Percentiles rank a stretch among this genome's conserved stretches.
Evolutionary conservation across 2,888 invertebrate genomes (phyloP).

Genomic region (Pseudococcus viburni): DNA sequence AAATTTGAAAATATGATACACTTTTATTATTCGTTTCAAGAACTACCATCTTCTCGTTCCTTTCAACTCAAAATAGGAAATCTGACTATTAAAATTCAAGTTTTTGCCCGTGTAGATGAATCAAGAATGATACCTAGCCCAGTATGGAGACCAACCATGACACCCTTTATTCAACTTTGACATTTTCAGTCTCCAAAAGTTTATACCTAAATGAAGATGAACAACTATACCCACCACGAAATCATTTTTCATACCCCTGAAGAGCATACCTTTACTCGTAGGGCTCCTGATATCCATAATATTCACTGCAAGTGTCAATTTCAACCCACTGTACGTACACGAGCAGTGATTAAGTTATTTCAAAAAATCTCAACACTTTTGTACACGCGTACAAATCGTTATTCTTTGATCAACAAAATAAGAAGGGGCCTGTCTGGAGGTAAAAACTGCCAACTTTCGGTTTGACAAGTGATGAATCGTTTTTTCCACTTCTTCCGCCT

Average conservation of each 20-base stretch:
- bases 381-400: background rate
- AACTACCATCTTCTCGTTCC: too few species aligned
- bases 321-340: background rate
- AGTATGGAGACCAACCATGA: too few species aligned
- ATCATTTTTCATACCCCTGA: background rate
- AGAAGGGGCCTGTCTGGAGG: background rate
- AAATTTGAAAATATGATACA: too few species aligned
- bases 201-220: background rate
- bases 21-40: too few species aligned
- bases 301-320: background rate
- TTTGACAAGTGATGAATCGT: constrained; percentile 21
- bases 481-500: background rate
- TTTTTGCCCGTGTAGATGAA: too few species aligned
- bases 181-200: too few species aligned
- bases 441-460: background rate
- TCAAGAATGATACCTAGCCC: too few species aligned
- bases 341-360: constrained; percentile 1
- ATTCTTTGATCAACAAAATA: background rate
- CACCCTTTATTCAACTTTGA: too few species aligned
- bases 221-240: background rate
- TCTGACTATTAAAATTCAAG: too few species aligned
- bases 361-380: constrained; percentile 9
- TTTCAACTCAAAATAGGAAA: too few species aligned
- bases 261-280: background rate
- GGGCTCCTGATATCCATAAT: background rate